Percentiles rank a stretch among this genome's conserved stretches.
Conservation (phyloP, 2,888 invertebrate species). For the Agriotes lineatus region DNA sequence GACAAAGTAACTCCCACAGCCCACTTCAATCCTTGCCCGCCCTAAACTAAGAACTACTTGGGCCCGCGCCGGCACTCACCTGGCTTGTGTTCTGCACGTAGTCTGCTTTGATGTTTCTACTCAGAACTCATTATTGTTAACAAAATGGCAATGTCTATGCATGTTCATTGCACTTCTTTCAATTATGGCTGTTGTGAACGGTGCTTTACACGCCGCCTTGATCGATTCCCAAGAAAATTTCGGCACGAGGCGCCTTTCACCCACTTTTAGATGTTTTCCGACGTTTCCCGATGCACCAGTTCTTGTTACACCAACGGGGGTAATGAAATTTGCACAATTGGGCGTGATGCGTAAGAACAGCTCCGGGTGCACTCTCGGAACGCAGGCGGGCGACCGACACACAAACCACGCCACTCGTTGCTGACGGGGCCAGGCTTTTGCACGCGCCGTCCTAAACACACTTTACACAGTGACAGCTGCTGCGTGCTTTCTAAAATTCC, state of each 20-base stretch:
- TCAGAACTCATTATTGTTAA: slow-evolving; percentile 55
- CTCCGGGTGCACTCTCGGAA: slow-evolving; percentile 40
- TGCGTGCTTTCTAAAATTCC: too few relatives aligned
- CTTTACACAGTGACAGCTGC: background rate
- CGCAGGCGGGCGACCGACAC: slow-evolving; percentile 66
- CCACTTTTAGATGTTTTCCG: background rate
- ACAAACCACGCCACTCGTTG: slow-evolving; percentile 65
- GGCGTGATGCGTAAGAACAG: slow-evolving; percentile 50
- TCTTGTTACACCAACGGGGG: slow-evolving; percentile 22
- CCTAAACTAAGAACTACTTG: slow-evolving; percentile 50
- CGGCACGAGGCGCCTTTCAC: background rate
- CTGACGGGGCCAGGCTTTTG: slow-evolving; percentile 48
- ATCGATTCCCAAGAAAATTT: slow-evolving; percentile 24
- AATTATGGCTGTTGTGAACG: slow-evolving; percentile 46
- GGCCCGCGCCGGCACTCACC: slow-evolving; percentile 53
- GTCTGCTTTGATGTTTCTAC: slow-evolving; percentile 56
- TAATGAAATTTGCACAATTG: slow-evolving; percentile 45
- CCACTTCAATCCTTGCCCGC: slow-evolving; percentile 54
- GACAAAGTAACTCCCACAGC: slow-evolving; percentile 61
- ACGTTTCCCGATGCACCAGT: background rate
- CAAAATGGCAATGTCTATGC: slow-evolving; percentile 45
- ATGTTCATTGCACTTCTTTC: slow-evolving; percentile 50
- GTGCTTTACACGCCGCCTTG: slow-evolving; percentile 36
- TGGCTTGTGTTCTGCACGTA: slow-evolving; percentile 58
- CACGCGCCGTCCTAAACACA: slow-evolving; percentile 11